Conservation (phyloP, 2,888 invertebrate species). For the Sturmia bella region DNA sequence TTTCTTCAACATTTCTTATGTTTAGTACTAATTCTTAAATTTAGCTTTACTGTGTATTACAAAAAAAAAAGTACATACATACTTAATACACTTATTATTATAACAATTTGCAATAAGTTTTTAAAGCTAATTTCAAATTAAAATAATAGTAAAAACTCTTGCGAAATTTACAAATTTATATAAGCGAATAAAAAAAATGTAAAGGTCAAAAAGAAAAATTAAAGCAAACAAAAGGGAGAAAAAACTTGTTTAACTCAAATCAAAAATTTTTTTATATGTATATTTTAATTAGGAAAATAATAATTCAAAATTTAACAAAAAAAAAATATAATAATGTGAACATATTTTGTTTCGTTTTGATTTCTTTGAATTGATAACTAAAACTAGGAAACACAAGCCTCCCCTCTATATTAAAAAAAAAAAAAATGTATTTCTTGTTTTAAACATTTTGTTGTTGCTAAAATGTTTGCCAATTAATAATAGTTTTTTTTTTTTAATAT, state of each 20-base stretch:
- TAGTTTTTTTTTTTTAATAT: too few species aligned
- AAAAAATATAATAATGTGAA: slow-evolving; percentile 28
- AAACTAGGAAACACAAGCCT: slow-evolving; percentile 1
- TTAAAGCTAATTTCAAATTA: slow-evolving; percentile 58
- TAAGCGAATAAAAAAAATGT: too few species aligned
- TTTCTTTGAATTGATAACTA: slow-evolving; percentile 20
- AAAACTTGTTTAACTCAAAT: too few species aligned
- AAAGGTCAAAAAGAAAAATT: not conserved
- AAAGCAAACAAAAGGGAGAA: not conserved
- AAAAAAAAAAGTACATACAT: slow-evolving; percentile 62
- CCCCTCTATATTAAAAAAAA: too few species aligned
- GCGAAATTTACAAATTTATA: slow-evolving; percentile 1
- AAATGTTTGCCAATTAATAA: too few species aligned
- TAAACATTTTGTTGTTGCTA: too few species aligned
- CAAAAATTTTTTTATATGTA: not conserved
- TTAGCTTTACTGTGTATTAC: slow-evolving; percentile 56
- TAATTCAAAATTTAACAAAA: slow-evolving; percentile 45
- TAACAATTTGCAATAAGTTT: slow-evolving; percentile 64
- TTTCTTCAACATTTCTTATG: slow-evolving; percentile 31
- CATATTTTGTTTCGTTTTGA: not conserved
- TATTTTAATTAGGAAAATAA: slow-evolving; percentile 15
- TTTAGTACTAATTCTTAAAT: slow-evolving; percentile 64
- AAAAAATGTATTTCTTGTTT: too few species aligned
- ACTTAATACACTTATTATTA: slow-evolving; percentile 60
- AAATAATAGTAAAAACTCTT: slow-evolving; percentile 26